Base-by-base conservation (phyloP, 2,888 invertebrate genomes). In the Leptinotarsa peninsularis region DNA sequence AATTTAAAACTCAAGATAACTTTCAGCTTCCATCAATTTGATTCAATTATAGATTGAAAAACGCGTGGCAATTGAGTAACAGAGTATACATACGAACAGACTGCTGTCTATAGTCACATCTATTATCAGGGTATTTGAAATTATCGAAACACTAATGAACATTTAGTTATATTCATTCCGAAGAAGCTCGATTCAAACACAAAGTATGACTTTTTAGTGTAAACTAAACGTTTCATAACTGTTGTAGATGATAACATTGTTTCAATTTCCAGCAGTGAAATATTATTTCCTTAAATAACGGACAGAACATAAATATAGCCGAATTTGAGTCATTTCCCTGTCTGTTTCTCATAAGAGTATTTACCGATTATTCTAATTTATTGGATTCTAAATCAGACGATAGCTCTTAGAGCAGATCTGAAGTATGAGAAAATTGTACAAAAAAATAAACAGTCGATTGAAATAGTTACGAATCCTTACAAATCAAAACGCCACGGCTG, bases 321-420 rank as follows among this genome's bases (percentile, higher is more conserved):
- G 69, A 56, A 27, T 56, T 49, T 68, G 54, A 76, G 72, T 76
- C 68, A 76, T 67, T 72, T 69, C 60, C 52, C 58, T 60, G 52
- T 70, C 73, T 70, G 71, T 76, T 76, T 76, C 50, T 73, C 70
- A 66, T 73, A 73, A 71, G 67, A 70, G 49, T 76, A 71, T 76
- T 71, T 73, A 76, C 73, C 71, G 68, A 76, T 73, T 73, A 73
- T 71, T 73, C 52, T 66, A 73, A 73, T 73, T 76, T 76, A 76
- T 76, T 66, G 73, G 70, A 67, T 58, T 73, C 67, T 75, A 75
- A 77, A 77, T 77, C 74, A 73, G 63, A 69, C 52, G 70, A 60
- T 67, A 77, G 71, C 74, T 74, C 73, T 77, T 70, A 72, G 60
- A 73, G 72, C 66, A 33, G 33, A 72, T 74, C 50, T 67, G 70